phyloP scores from a whole-genome alignment of 1,140 invertebrate genomes.

The Drosophila subpulchrella region DNA sequence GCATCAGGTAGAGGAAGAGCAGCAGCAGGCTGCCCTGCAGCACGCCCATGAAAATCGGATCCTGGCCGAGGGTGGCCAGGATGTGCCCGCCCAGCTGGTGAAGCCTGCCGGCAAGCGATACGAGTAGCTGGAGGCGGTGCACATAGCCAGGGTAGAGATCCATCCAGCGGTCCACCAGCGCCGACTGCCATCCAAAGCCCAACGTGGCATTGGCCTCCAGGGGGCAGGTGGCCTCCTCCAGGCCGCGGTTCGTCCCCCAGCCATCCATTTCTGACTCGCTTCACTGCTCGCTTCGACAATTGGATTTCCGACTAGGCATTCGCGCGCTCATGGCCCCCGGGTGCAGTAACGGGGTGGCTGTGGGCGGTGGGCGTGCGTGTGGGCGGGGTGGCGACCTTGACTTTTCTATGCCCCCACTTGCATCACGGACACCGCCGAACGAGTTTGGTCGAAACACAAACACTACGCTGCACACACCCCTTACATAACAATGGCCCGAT shows the following conservation, averaged over 20 bases:
- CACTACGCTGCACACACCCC: slow-evolving; percentile 31
- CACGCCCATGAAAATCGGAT: slow-evolving; percentile 60
- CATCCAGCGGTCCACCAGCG: slow-evolving; percentile 26
- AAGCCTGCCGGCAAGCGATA: not conserved
- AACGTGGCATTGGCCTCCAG: slow-evolving; percentile 57
- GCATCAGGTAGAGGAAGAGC: slow-evolving; percentile 72
- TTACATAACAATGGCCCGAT: slow-evolving; percentile 60
- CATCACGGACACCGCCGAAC: slow-evolving; percentile 36
- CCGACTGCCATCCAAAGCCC: slow-evolving; percentile 11
- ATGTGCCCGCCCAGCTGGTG: slow-evolving; percentile 14
- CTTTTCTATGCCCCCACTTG: slow-evolving; percentile 61
- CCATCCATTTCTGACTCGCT: slow-evolving; percentile 47
- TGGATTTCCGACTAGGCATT: slow-evolving; percentile 35
- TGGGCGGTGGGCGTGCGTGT: not conserved
- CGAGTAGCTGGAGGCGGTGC: slow-evolving; percentile 26
- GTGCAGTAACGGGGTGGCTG: slow-evolving; percentile 41
- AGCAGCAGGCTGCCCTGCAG: slow-evolving; percentile 55
- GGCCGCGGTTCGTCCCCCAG: slow-evolving; percentile 43
- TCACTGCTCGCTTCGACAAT: slow-evolving; percentile 39
- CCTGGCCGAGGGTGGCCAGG: slow-evolving; percentile 35
- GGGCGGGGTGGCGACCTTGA: slow-evolving; percentile 59
- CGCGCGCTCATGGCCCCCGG: slow-evolving; percentile 57
- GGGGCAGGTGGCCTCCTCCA: slow-evolving; percentile 49
- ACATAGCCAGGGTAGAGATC: slow-evolving; percentile 36
- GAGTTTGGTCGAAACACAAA: slow-evolving; percentile 25